Conservation (phyloP, 35 echinoderm and acorn worm species). For the Apostichopus californicus region DNA sequence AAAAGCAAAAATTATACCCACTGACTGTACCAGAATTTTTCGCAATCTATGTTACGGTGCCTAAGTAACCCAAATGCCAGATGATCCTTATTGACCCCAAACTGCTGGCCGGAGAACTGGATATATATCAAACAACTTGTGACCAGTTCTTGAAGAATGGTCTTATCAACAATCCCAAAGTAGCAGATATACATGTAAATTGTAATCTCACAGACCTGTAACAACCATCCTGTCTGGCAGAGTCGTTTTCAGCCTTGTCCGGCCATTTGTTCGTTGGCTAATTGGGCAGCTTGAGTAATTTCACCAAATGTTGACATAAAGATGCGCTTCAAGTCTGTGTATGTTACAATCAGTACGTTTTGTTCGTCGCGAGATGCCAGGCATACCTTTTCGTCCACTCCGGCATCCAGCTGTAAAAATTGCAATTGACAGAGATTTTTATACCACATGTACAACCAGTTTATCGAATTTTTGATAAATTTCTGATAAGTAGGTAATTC, state of each 20-base stretch:
- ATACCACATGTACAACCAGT: not conserved
- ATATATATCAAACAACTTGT: too few species aligned
- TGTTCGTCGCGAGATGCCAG: constrained; percentile 93
- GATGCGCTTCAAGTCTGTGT: constrained; percentile 86
- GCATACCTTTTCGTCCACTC: constrained; percentile 90
- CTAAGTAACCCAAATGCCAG: too few species aligned
- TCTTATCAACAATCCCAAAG: too few species aligned
- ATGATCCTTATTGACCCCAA: too few species aligned
- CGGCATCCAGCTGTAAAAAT: constrained; percentile 86
- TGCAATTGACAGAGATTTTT: not conserved
- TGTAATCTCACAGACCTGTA: constrained; percentile 1
- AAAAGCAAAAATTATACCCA: too few species aligned
- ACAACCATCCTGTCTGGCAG: not conserved
- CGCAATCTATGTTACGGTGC: too few species aligned
- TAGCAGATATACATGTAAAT: too few species aligned
- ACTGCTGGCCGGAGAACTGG: too few species aligned
- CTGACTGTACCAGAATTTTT: too few species aligned
- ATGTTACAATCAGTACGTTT: constrained; percentile 91
- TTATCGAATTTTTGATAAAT: too few species aligned
- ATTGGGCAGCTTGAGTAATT: constrained; percentile 44
- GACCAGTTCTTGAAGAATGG: too few species aligned
- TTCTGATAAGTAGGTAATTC: too few species aligned
- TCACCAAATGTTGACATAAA: constrained; percentile 92
- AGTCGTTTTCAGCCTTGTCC: constrained; percentile 1
- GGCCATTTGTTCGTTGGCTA: constrained; percentile 33